Base-by-base conservation (phyloP, 2,797 vertebrate genomes). In the Arrhamphus sclerolepis region DNA sequence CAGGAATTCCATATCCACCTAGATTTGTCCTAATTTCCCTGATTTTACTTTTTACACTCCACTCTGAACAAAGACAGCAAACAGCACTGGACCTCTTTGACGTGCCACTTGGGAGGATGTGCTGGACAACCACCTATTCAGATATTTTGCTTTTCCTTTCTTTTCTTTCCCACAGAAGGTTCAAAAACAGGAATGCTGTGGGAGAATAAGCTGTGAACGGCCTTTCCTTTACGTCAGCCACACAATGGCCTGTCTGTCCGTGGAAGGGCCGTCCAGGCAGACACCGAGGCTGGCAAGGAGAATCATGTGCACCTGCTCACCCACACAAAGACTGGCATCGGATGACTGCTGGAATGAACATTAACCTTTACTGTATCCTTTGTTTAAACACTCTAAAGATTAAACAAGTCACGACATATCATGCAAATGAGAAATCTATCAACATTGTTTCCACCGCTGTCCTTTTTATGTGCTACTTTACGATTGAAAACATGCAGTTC, bases 151-250 rank as follows among this genome's bases (percentile, higher is more conserved):
- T 44, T 26, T 55, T 81, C 46, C 50, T 62, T 76, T 75, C 62
- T 62, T 71, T 71, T 61, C 62, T 81, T 84, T 84, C 83, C 83
- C 82, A 82, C 79, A 72, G 78, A 83, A 84, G 77, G 75, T 82
- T 88, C 62, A 83, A 81, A n/a, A 71, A 78, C 73, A 83, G 70
- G 73, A 81, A 82, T 62, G 62, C 4, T 74, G 69, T 68, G 78
- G 64, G 75, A 85, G 80, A 80, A 72, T 56, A 70, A 77, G 72
- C 70, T 67, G 83, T 49, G 78, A 83, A 22, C 51, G 50, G 80
- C 78, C 81, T 90, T 91, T 89, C 88, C 88, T 80, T 76, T 85
- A 80, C 82, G 64, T 84, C 84, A 86, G 55, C 38, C 22, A 66
- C 76, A 90, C 88, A 92, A 89, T 87, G 70, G 75, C 13, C 28